Evolutionary conservation across 2,113 vertebrate genomes (phyloP).

Genomic region (Ictidomys tridecemlineatus): DNA sequence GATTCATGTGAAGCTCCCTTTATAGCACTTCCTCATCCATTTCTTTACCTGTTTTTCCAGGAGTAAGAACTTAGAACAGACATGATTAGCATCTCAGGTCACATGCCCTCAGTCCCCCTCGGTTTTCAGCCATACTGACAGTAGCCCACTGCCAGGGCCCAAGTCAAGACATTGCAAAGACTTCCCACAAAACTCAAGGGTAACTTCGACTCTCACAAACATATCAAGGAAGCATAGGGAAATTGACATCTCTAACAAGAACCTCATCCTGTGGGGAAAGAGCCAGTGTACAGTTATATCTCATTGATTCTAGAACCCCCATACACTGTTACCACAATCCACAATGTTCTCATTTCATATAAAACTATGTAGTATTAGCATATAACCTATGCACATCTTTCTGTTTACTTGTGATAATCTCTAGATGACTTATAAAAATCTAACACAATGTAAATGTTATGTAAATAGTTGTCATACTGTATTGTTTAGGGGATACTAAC

Average conservation of each 20-base stretch:
- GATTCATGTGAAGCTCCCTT: not conserved
- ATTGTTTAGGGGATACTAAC: not conserved
- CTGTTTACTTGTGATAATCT: not conserved
- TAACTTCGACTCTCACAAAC: not conserved
- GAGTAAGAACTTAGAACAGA: not conserved
- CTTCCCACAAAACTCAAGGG: slow-evolving; percentile 27
- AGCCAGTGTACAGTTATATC: not conserved
- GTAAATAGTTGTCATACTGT: not conserved
- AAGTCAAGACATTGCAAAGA: not conserved
- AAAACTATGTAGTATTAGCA: not conserved
- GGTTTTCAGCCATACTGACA: not conserved
- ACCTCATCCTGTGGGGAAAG: not conserved
- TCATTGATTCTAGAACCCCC: not conserved
- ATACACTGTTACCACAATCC: not conserved
- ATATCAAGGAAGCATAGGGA: not conserved
- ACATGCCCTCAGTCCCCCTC: not conserved
- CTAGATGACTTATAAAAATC: not conserved
- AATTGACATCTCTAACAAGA: not conserved
- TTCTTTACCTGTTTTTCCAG: not conserved
- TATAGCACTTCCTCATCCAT: not conserved
- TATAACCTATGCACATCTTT: not conserved
- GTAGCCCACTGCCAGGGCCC: not conserved
- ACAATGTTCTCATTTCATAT: not conserved
- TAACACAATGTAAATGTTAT: not conserved
- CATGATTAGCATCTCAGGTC: too few species aligned